Base-by-base conservation (phyloP, 2,797 vertebrate species). In the Hippoglossus hippoglossus region DNA sequence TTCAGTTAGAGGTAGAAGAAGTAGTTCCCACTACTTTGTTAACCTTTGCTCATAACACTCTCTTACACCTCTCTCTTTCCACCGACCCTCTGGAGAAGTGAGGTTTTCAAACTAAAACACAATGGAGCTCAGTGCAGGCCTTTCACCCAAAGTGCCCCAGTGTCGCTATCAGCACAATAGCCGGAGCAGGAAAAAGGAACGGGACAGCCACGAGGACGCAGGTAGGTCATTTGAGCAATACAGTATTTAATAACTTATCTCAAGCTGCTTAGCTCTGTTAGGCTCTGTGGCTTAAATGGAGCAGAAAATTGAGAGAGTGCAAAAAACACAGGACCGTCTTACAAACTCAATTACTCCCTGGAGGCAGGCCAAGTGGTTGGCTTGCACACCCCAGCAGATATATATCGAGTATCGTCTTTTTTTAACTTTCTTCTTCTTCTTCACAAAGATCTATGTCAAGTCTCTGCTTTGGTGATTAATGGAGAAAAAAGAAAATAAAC, bases 341-440 rank as follows among this genome's bases (percentile, higher is more conserved):
- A 79, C 68, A 81, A 89, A 88, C 80, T 80, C 83, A 89, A 91
- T 91, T 89, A 87, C 77, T 63, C 80, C 71, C 72, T 81, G 74
- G 79, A 84, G 64, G 58, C 62, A 60, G 56, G 83, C 80, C 83
- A 80, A 73, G 63, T 71, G 66, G 67, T 73, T 76, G 77, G 58
- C 69, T 46, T 67, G 53, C 67, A 73, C 41, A 31, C 54, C 47
- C 55, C 75, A 77, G 74, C 66, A 65, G 78, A 82, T 80, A 71
- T 63, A 50, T 54, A 82, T 81, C 67, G 65, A 55, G 24, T 67
- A 54, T 59, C 19, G 52, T 70, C 19, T n/a, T 60, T 55, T 25
- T 64, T 64, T 4, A 22, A 16, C 46, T 64, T 28, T 49, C 46
- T 64, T 61, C 22, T 7, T 52, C 72, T 61, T 52, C 9, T 53